Evolutionary conservation across 2,888 invertebrate genomes (phyloP), one percentile per base, ranked within the genome.

Genomic region (Cetonia aurata): DNA sequence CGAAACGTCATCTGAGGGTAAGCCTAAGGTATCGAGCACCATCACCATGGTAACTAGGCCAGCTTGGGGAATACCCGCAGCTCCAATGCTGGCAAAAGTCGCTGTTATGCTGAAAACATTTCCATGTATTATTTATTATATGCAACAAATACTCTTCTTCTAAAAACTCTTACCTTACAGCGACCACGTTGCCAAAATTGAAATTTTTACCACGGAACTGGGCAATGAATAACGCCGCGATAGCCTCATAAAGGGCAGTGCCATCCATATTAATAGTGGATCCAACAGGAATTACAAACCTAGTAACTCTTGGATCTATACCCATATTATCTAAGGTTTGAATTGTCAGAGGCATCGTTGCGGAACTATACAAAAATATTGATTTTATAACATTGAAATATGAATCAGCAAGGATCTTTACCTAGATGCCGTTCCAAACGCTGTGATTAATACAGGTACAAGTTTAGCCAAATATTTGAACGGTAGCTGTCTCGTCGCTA

Each of bases 201-300:
- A 98, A 91, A 44, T 91, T 88, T 71, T 96, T 89, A 77, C 91
- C 90, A 80, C 95, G 90, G 75, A 96, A 90, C 86, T 99, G 99
- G 13, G 98, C 96, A 74, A 99, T 98, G 82, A 98, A 99, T 77
- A 99, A 93, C 19, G 98, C 98, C 0, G 98, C 99, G 6, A 99
- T 96, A 0, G 98, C 98, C 84, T 99, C 99, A 82, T 99, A 99
- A 33, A 99, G 87, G 0, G 98, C 98, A 0, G 98, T 98, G 12
- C 96, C 96, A 83, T 98, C 98, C 98, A 98, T 98, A 87, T 99
- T 98, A 84, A 99, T 97, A 46, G 98, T 98, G 19, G 98, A 97
- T 9, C 99, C 99, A 74, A 99, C 95, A 19, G 98, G 98, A 80
- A 97, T 93, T 4, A 98, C 96, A 83, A 99, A 99, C 75, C 97